Evolutionary conservation across 2,797 vertebrate genomes (phyloP).

Genomic region (Falco peregrinus): DNA sequence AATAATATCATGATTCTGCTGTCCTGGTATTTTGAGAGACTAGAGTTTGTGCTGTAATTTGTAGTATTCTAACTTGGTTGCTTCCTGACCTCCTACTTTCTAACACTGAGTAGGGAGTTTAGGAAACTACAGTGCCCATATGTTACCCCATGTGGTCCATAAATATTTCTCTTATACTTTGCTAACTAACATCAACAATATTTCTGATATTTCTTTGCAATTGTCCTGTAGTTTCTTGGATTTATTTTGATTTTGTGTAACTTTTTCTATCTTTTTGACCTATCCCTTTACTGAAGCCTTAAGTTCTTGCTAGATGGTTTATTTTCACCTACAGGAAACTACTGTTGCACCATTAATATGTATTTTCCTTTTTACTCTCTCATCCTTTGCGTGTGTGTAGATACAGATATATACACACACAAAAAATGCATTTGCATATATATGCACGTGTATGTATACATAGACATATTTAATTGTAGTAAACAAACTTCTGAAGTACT

Average conservation of each 20-base stretch:
- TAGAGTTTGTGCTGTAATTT: not conserved
- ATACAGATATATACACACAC: not conserved
- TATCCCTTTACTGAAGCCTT: not conserved
- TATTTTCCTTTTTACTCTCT: not conserved
- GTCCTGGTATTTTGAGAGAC: not conserved
- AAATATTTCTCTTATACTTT: not conserved
- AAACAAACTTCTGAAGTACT: not conserved
- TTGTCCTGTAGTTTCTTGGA: not conserved
- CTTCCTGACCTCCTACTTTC: not conserved
- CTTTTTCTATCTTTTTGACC: not conserved
- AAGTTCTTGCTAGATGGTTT: not conserved
- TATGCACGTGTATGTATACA: too few relatives aligned
- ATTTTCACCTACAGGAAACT: not conserved
- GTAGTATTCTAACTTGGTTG: not conserved
- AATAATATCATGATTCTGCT: conserved; percentile 42
- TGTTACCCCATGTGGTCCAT: not conserved
- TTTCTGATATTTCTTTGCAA: not conserved
- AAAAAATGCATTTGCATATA: not conserved
- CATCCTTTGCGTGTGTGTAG: not conserved
- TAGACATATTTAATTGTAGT: not conserved
- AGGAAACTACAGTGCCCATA: not conserved
- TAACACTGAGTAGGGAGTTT: not conserved
- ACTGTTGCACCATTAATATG: not conserved
- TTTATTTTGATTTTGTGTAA: not conserved
- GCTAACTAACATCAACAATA: not conserved